phyloP scores from a whole-genome alignment of 2,113 vertebrate species.

The Ceyx melanurus region DNA sequence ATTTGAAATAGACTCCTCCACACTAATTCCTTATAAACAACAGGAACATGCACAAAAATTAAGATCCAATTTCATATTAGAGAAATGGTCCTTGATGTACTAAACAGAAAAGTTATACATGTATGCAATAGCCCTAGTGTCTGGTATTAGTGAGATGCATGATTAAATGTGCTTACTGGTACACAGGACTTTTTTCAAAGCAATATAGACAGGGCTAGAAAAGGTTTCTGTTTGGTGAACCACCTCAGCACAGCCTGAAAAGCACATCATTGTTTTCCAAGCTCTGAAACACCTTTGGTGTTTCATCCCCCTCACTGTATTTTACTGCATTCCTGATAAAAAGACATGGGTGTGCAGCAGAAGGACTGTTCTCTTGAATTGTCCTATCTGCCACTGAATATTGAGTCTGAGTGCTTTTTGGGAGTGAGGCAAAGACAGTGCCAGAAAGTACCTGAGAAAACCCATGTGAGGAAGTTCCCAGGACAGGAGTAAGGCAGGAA shows the following conservation, averaged over 20 bases:
- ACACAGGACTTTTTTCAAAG: not conserved
- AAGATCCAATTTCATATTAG: not conserved
- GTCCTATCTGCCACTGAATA: not conserved
- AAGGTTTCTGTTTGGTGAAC: not conserved
- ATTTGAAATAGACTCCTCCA: not conserved
- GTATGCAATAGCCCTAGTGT: not conserved
- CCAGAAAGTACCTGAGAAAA: not conserved
- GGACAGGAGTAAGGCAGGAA: not conserved
- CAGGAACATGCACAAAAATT: not conserved
- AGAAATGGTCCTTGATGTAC: not conserved
- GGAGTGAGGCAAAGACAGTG: not conserved
- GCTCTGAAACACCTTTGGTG: not conserved
- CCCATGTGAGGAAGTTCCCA: not conserved
- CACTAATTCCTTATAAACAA: not conserved
- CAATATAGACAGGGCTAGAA: not conserved
- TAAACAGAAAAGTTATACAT: not conserved
- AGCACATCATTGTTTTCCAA: not conserved
- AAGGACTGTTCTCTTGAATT: not conserved
- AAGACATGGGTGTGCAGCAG: not conserved
- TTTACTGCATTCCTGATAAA: not conserved
- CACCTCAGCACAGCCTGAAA: fast-evolving
- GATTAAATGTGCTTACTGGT: not conserved
- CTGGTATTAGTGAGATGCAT: not conserved
- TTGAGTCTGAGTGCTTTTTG: not conserved
- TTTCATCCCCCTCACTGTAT: not conserved